Conservation (phyloP, 2,888 invertebrate genomes). For the Coremacera marginata region DNA sequence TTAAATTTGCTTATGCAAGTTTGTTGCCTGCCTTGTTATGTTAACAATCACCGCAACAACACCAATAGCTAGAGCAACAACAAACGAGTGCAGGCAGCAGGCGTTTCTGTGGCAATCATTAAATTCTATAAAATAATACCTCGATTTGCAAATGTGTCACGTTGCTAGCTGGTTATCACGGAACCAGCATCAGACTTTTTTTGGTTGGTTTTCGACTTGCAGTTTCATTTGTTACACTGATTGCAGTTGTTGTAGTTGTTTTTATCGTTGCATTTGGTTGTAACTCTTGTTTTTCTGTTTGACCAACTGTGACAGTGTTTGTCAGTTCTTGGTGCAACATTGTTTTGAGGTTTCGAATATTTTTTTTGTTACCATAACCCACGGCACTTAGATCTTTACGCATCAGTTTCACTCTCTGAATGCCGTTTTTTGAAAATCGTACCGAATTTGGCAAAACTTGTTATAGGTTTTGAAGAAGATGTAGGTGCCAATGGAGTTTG, state of each 20-base stretch:
- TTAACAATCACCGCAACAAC: slow-evolving; percentile 21
- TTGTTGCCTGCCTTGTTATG: slow-evolving; percentile 17
- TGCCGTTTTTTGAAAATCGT: not conserved
- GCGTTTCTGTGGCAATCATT: slow-evolving; percentile 29
- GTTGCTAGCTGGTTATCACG: slow-evolving; percentile 25
- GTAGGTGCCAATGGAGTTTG: not conserved
- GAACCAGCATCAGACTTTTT: not conserved
- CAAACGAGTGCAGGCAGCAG: slow-evolving; percentile 12
- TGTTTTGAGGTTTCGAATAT: not conserved
- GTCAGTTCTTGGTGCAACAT: not conserved
- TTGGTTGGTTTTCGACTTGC: not conserved
- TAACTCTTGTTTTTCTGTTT: slow-evolving; percentile 1
- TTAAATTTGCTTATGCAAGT: slow-evolving; percentile 32
- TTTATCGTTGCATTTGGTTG: slow-evolving; percentile 2
- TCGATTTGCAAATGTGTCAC: slow-evolving; percentile 30
- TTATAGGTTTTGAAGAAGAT: not conserved
- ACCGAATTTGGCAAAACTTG: not conserved
- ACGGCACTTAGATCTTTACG: not conserved
- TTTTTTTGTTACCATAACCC: not conserved
- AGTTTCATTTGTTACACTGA: not conserved
- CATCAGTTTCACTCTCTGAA: slow-evolving; percentile 26
- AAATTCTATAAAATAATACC: slow-evolving; percentile 37
- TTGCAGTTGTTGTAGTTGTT: not conserved
- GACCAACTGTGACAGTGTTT: slow-evolving; percentile 16
- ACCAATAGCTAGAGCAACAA: slow-evolving; percentile 7